These are phyloP conservation scores for Cheilosia pagana DNA, from an alignment of 2,888 invertebrate genomes.

Conservation along the genomic window DNA sequence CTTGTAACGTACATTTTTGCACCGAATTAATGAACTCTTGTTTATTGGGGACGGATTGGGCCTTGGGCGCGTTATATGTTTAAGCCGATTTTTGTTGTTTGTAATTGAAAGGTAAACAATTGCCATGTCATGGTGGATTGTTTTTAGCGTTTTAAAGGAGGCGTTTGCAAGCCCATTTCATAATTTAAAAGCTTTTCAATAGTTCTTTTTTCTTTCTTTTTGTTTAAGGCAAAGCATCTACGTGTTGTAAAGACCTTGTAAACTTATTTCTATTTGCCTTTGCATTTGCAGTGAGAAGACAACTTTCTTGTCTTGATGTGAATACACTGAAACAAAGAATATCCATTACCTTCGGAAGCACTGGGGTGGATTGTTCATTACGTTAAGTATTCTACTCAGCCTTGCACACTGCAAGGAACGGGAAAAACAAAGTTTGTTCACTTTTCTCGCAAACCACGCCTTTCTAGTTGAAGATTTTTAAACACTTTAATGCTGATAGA, in stretches of 20 bases:
- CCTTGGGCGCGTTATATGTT: background rate
- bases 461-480: constrained; percentile 26
- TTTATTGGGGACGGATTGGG: background rate
- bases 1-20: constrained; percentile 1
- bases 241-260: constrained; percentile 10
- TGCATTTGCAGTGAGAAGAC: constrained; percentile 6
- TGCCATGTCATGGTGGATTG: background rate
- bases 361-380: constrained; percentile 57
- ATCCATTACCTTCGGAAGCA: constrained; percentile 38
- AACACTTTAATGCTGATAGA: constrained; percentile 49
- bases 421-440: constrained; percentile 23
- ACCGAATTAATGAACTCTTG: background rate
- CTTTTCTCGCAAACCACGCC: constrained; percentile 4
- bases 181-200: constrained; percentile 23
- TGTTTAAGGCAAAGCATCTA: background rate
- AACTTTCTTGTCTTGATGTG: constrained; percentile 27
- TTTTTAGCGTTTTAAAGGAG: background rate
- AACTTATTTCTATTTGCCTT: background rate
- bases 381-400: constrained; percentile 50
- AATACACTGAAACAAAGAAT: constrained; percentile 47
- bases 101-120: background rate
- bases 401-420: constrained; percentile 20
- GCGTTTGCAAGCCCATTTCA: constrained; percentile 5
- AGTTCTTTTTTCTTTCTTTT: background rate
- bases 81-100: background rate